Evolutionary conservation across 2,888 invertebrate species (phyloP), one percentile per base, ranked within the genome.

Genomic region (Endotricha flammealis): DNA sequence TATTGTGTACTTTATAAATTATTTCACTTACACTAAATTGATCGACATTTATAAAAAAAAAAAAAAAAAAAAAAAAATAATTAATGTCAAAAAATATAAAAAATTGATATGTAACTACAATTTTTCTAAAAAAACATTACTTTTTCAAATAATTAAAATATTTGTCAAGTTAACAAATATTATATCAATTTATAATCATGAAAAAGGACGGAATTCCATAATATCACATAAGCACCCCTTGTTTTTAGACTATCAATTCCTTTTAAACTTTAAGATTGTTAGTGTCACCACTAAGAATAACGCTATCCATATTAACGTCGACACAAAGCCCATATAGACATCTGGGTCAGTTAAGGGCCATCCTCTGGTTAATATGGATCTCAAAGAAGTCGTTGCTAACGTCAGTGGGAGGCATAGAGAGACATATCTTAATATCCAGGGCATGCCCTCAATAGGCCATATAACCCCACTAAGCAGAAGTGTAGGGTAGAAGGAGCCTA

Each of bases 381-480:
- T 88, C 32, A 97, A 87, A 1, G 96, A 92, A 25, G 96, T 94
- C n/a, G 96, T 96, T n/a, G 97, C 96, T 68, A 96, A 88, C 0
- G 97, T 97, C 33, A 97, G 81, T 0, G 97, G 97, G 32, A 97
- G 89, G 54, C 93, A 92, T 29, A 93, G 90, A 1, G 96, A 93
- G 34, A 97, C 90, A 74, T 95, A 95, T 52, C 93, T 89, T 17
- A 98, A 83, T 39, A 93, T 88, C 56, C 91, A 89, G 1, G 97
- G 97, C 95, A 98, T 97, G 43, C 96, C 96, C 73, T 98, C 96
- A 44, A 97, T 93, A 39, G 98, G 97, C 98, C 98, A 98, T 64
- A 98, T 96, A 23, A 97, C 97, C 37, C 97, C 97, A 57, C 96
- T 96, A 29, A 97, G 90, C 38, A 98, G 83, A 11, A 98, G 88